Evolutionary conservation across 2,113 vertebrate species (phyloP).

Genomic region (Caranx ignobilis): DNA sequence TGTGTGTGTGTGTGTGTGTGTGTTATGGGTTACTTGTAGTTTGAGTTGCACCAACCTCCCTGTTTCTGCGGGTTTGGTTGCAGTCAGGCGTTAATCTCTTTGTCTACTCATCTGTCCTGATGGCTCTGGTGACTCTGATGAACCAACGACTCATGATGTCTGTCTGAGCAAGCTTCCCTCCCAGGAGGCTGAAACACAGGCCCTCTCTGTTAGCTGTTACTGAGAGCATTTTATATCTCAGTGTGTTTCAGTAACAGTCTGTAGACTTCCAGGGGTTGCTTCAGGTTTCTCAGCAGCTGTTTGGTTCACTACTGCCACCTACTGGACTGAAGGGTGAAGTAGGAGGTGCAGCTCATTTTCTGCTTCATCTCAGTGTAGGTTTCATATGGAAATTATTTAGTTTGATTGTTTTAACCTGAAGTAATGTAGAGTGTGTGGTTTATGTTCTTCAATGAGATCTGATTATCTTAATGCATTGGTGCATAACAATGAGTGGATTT

Average conservation of each 20-base stretch:
- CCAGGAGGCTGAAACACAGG: no score
- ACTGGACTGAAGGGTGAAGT: conserved; percentile 33
- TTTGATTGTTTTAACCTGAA: not conserved
- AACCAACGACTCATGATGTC: not conserved
- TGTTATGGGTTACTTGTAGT: conserved; percentile 1
- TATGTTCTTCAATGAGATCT: not conserved
- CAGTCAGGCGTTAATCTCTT: not conserved
- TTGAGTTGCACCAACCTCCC: conserved; percentile 4
- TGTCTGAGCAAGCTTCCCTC: not conserved
- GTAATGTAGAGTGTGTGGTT: not conserved
- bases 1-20: not conserved
- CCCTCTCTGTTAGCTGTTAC: not conserved
- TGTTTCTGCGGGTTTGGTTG: not conserved
- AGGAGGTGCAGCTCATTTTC: no score
- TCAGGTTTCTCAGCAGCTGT: not conserved
- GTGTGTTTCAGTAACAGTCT: not conserved
- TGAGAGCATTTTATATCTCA: not conserved
- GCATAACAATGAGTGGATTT: not conserved
- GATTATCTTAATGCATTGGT: not conserved
- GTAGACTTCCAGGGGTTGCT: not conserved
- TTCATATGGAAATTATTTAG: not conserved
- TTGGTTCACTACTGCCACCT: conserved; percentile 61
- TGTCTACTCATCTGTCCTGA: not conserved
- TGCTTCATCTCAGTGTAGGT: not conserved
- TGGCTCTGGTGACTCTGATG: not conserved